Conservation (phyloP, 2,797 vertebrate species). For the Sternotherus odoratus region DNA sequence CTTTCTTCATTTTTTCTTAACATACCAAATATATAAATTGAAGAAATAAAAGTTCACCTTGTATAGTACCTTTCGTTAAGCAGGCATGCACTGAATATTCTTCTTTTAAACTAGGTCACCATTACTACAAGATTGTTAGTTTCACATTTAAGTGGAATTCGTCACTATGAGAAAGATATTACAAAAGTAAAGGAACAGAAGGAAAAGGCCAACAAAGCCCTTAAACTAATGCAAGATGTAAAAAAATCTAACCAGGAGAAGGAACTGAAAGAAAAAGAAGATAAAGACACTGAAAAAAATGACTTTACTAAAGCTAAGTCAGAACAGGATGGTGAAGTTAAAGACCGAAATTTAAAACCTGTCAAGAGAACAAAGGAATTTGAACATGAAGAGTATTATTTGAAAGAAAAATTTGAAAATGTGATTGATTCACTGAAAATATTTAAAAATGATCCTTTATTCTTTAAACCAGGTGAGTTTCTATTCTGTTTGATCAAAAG, state of each 20-base stretch:
- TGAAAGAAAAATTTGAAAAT: conserved; percentile 92
- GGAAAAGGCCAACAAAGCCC: conserved; percentile 86
- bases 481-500: background rate
- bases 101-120: conserved; percentile 84
- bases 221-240: conserved; percentile 74
- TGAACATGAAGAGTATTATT: conserved; percentile 93
- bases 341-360: conserved; percentile 73
- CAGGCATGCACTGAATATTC: background rate
- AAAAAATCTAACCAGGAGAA: conserved; percentile 60
- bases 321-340: conserved; percentile 76
- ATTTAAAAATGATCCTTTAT: conserved; percentile 95
- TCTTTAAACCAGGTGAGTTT: conserved; percentile 94
- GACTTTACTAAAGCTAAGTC: conserved; percentile 59
- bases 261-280: conserved; percentile 70
- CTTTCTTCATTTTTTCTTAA: background rate
- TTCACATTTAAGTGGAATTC: conserved; percentile 96
- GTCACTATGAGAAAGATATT: conserved; percentile 96
- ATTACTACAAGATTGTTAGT: conserved; percentile 92
- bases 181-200: conserved; percentile 92
- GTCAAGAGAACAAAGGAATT: conserved; percentile 87
- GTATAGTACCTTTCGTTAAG: background rate
- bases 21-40: background rate
- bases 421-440: conserved; percentile 91
- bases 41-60: background rate
- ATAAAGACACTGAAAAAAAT: conserved; percentile 71